Base-by-base conservation (phyloP, 1,140 invertebrate species). In the Temnothorax longispinosus region DNA sequence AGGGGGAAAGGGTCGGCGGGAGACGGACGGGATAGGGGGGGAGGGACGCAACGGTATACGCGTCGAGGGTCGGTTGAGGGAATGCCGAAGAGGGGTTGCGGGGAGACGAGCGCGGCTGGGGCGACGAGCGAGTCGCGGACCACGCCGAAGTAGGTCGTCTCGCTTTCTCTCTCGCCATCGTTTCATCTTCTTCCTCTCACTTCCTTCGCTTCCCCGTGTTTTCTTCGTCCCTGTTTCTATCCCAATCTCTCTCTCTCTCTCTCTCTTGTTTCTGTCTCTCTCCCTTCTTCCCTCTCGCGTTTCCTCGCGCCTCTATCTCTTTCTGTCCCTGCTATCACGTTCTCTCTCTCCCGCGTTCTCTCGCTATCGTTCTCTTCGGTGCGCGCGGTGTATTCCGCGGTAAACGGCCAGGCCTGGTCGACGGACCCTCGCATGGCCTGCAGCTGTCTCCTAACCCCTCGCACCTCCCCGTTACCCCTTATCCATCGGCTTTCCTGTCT, bases 381-480 rank as follows among this genome's bases (percentile, higher is more conserved):
- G 32, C 60, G 60, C 78, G 65, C 81, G 80, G 87, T 90, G 91
- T 92, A 91, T 92, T 92, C 90, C 91, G 91, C 90, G 91, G 91
- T 92, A 92, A 92, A 92, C 92, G 90, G 89, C 76, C 90, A 91
- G 75, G 87, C 90, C 86, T 89, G 89, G 89, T 91, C 87, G 90
- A 81, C 92, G 92, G 92, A 93, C 92, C 92, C 91, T 92, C 89
- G 92, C 88, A 93, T 93, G 93, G 92, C 93, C 93, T 93, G 93
- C 93, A 93, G 93, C 93, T 93, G 93, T 93, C 92, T 93, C 92
- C 92, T 91, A 92, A 90, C 87, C 80, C 87, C 86, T 62, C 85
- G 54, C 62, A 38, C 50, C 76, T 69, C 84, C 50, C 35, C 77
- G 52, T 32, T 81, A 44, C 58, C 58, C 74, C 64, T 65, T 54